Base-by-base conservation (phyloP, 1,140 invertebrate genomes). In the Hylyphantes graminicola region DNA sequence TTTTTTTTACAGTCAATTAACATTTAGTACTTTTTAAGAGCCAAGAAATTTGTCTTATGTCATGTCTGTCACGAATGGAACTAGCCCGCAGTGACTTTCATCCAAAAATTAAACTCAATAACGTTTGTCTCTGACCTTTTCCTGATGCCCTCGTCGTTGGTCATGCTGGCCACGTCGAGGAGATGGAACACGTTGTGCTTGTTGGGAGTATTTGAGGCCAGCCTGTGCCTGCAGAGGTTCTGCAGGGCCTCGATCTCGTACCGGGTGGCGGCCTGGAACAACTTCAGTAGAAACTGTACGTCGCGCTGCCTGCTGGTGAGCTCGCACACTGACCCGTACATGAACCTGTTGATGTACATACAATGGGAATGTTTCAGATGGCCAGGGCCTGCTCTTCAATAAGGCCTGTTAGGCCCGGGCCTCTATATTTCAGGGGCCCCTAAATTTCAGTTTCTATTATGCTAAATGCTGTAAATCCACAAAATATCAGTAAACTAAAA, bases 181-280 rank as follows among this genome's bases (percentile, higher is more conserved):
- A 73, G 9, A 11, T 73, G 70, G 53, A 73, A 73, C 13, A 73
- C 17, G 19, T 73, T 73, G 19, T 57, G 6, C 5, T 55, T 57
- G 10, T 17, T 17, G 8, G 70, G 70, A 2, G 53, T 55, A 2
- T 19, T 12, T 11, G 11, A 19, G 1, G 35, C 12, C n/a, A 73
- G 15, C 15, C 2, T 12, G 11, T 73, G 11, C 0, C 53, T 7
- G 54, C 53, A 57, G n/a, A 73, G 0, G 15, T 21, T 2, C 9
- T 15, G 15, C 2, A 73, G 70, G 0, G n/a, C 53, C 10, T 73
- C 17, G 21, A 73, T 21, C 21, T 57, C 10, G 35, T 73, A 73
- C 7, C 5, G 2, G 0, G 7, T n/a, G 2, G 70, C 70, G 6
- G 12, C 70, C 11, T 54, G 19, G 10, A 21, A 55, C 8, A 73